These are phyloP conservation scores for Rhinichthys klamathensis DNA, from an alignment of 2,113 vertebrate genomes.

Conservation along the genomic window DNA sequence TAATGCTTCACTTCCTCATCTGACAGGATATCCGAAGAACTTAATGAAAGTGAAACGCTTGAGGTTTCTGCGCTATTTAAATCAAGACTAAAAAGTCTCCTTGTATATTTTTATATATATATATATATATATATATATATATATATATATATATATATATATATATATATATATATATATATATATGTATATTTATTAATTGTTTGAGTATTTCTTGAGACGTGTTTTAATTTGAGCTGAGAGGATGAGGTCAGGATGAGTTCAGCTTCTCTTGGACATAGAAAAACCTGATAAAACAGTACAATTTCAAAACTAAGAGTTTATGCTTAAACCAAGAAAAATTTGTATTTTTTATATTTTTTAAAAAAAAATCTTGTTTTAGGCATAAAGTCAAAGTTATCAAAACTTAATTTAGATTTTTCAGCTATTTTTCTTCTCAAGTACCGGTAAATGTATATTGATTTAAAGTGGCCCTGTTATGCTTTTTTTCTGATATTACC, in stretches of 20 bases:
- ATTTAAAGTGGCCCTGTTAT: too few species aligned
- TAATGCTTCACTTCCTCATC: slow-evolving; percentile 15
- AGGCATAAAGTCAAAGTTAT: neutral
- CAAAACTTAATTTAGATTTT: neutral
- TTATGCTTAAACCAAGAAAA: neutral
- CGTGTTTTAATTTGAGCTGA: neutral
- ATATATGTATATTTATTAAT: neutral
- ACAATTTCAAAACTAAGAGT: neutral
- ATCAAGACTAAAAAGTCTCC: neutral
- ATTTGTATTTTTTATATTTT: too few species aligned
- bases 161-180: too few species aligned
- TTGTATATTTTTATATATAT: neutral
- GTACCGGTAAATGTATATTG: too few species aligned
- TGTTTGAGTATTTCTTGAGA: neutral
- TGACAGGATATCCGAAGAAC: neutral
- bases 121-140: too few species aligned
- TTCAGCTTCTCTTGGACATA: neutral
- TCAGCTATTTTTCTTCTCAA: too few species aligned
- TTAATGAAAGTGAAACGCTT: neutral
- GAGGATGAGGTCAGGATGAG: neutral
- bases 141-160: too few species aligned
- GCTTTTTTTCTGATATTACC: too few species aligned
- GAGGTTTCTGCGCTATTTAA: neutral
- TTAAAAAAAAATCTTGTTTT: neutral
- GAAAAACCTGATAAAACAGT: neutral